A percentile compares a stretch with the other conserved stretches of the same genome.
Evolutionary conservation across 2,113 vertebrate species (phyloP).

Genomic region (Probosciger aterrimus): DNA sequence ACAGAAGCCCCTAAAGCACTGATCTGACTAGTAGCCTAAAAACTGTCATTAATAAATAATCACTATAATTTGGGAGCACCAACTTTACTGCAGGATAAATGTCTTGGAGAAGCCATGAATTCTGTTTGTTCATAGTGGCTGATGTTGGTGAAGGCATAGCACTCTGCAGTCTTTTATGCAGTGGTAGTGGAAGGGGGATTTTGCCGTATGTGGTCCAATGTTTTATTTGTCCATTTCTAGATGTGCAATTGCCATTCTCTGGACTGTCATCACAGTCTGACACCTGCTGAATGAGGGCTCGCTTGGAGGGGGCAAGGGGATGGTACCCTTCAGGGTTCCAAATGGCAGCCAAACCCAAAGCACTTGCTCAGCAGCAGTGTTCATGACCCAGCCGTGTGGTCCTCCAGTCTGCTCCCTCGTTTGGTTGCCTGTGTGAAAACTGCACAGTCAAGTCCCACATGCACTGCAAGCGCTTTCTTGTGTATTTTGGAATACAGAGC

Average conservation of each 20-base stretch:
- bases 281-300: background rate
- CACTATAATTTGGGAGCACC: background rate
- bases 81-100: background rate
- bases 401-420: background rate
- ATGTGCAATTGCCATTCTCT: background rate
- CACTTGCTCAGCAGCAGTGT: background rate
- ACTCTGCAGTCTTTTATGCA: background rate
- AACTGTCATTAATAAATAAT: background rate
- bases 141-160: background rate
- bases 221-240: background rate
- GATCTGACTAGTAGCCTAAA: background rate
- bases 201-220: fast-evolving
- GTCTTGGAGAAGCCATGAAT: background rate
- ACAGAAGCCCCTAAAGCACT: background rate
- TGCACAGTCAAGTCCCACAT: background rate
- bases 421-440: background rate
- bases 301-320: background rate
- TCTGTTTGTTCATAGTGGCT: background rate
- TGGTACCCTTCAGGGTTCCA: background rate
- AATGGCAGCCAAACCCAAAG: background rate
- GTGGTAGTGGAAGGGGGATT: background rate
- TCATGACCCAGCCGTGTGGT: background rate
- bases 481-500: background rate
- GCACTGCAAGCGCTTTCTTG: background rate
- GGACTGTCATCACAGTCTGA: background rate